A percentile compares a stretch with the other conserved stretches of the same genome.
Conservation (phyloP, 2,888 invertebrate genomes). For the Tortrix viridana region DNA sequence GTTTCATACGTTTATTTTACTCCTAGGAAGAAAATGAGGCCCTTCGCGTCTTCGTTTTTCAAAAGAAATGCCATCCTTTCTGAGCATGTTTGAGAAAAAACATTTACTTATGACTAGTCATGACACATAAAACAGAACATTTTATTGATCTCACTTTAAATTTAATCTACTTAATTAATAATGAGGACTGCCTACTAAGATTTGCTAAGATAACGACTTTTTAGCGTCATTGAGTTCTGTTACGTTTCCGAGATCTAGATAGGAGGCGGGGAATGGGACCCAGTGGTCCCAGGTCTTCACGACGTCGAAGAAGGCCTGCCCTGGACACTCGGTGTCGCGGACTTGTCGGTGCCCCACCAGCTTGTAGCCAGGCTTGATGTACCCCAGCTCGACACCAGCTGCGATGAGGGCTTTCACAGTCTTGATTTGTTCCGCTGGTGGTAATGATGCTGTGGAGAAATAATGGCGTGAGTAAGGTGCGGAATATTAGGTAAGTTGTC, state of each 20-base stretch:
- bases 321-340: slow-evolving; percentile 86
- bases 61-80: too few species aligned
- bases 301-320: slow-evolving; percentile 83
- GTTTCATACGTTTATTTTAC: too few species aligned
- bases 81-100: too few species aligned
- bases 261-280: slow-evolving; percentile 56
- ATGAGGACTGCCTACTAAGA: not conserved
- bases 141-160: too few species aligned
- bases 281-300: slow-evolving; percentile 85
- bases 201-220: not conserved
- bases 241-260: slow-evolving; percentile 51
- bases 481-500: too few species aligned
- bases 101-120: too few species aligned
- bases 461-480: too few species aligned
- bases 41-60: too few species aligned
- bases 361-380: slow-evolving; percentile 82
- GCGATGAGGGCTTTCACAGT: slow-evolving; percentile 84
- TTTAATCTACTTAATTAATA: too few species aligned
- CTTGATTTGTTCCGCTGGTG: slow-evolving; percentile 84
- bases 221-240: slow-evolving; percentile 45
- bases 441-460: slow-evolving; percentile 74
- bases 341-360: slow-evolving; percentile 84
- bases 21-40: too few species aligned
- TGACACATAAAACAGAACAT: too few species aligned
- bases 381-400: slow-evolving; percentile 85